These are phyloP conservation scores for Rhinolophus sinicus DNA, from an alignment of 2,113 vertebrate species.

Conservation along the genomic window DNA sequence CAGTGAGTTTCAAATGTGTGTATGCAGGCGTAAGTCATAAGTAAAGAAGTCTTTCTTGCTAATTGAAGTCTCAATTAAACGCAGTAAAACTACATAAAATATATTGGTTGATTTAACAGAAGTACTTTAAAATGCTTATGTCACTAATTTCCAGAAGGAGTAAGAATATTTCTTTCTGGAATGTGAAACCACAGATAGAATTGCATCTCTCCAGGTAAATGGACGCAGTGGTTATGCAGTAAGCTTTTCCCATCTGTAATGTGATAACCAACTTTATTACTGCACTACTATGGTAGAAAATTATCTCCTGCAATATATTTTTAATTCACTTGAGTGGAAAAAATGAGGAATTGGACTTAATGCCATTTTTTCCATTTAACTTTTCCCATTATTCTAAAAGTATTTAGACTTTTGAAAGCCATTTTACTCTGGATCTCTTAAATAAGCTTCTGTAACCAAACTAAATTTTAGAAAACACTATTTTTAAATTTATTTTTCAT, in stretches of 20 bases:
- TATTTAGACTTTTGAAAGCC: conserved; percentile 37
- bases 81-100: conserved; percentile 24
- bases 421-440: conserved; percentile 20
- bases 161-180: conserved; percentile 68
- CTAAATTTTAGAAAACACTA: conserved; percentile 9
- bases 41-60: conserved; percentile 35
- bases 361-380: background rate
- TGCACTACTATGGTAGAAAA: background rate
- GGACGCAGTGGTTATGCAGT: conserved; percentile 26
- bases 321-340: background rate
- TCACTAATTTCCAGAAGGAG: conserved; percentile 60
- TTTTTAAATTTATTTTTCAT: background rate
- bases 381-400: conserved; percentile 37
- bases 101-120: conserved; percentile 18
- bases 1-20: background rate
- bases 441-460: conserved; percentile 33
- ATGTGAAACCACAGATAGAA: conserved; percentile 64
- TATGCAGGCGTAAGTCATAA: background rate
- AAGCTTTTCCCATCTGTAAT: conserved; percentile 63
- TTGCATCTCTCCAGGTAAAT: conserved; percentile 35
- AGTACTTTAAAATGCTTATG: conserved; percentile 49
- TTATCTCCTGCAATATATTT: conserved; percentile 36
- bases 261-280: conserved; percentile 53
- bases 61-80: conserved; percentile 47
- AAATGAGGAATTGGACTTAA: conserved; percentile 29